Evolutionary conservation across 2,888 invertebrate species (phyloP).

Genomic region (Nemapogon koenigi): DNA sequence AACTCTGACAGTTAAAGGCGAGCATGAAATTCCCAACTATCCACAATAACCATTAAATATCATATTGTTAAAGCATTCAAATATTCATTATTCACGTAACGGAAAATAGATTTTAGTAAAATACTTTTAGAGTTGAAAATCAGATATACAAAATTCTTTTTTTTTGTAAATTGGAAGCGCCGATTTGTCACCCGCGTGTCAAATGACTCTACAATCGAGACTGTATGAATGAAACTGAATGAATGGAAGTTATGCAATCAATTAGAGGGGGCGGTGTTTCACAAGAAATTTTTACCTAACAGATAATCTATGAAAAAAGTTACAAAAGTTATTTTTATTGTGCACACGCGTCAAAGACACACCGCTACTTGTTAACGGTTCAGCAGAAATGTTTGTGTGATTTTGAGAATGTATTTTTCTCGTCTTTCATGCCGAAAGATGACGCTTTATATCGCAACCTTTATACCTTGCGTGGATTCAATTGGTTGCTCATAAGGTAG

Average conservation of each 20-base stretch:
- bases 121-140: background rate
- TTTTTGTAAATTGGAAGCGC: conserved; percentile 18
- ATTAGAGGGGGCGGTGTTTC: conserved; percentile 44
- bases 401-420: too few species aligned
- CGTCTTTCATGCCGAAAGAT: background rate
- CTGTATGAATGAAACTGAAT: conserved; percentile 27
- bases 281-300: conserved; percentile 17
- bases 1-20: conserved; percentile 35
- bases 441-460: background rate
- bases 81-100: background rate
- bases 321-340: conserved; percentile 7
- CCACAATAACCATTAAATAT: conserved; percentile 26
- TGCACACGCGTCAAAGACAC: conserved; percentile 35
- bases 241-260: conserved; percentile 49
- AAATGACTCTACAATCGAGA: conserved; percentile 35
- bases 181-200: conserved; percentile 56
- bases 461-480: too few species aligned
- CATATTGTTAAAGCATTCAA: conserved; percentile 19
- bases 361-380: conserved; percentile 35
- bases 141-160: background rate
- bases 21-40: conserved; percentile 39
- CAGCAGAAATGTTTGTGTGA: too few species aligned
- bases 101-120: background rate
- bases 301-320: conserved; percentile 24
- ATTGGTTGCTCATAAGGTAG: too few species aligned